Evolutionary conservation across 2,113 vertebrate genomes (phyloP).

Genomic region (Athene cunicularia): DNA sequence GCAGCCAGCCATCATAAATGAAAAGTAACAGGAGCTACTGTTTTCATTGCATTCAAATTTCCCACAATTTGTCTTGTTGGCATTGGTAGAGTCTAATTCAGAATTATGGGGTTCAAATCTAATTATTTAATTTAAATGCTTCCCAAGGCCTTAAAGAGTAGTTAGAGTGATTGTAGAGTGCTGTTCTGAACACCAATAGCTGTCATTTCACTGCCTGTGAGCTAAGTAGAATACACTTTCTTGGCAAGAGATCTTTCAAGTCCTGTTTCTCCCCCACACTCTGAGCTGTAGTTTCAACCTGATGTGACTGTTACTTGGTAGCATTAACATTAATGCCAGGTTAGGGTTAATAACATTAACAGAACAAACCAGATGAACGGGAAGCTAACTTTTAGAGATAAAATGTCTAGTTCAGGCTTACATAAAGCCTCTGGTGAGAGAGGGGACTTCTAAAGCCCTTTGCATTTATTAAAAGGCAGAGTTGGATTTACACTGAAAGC

Average conservation of each 20-base stretch:
- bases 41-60: conserved; percentile 60
- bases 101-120: neutral
- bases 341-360: neutral
- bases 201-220: neutral
- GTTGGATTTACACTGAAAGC: neutral
- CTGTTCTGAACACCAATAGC: neutral
- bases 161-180: neutral
- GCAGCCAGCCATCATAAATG: conserved; percentile 40
- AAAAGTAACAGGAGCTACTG: conserved; percentile 56
- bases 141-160: neutral
- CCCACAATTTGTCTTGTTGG: conserved; percentile 35
- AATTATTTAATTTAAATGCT: neutral
- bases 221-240: neutral
- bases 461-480: neutral
- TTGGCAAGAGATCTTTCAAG: neutral
- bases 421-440: neutral
- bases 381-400: neutral
- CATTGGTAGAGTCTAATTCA: conserved; percentile 26
- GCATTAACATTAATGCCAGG: neutral
- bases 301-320: neutral
- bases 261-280: neutral
- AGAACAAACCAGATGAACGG: neutral
- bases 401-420: neutral
- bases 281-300: neutral
- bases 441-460: neutral